Conservation (phyloP, 1,140 invertebrate species). For the Caenorhabditis briggsae region DNA sequence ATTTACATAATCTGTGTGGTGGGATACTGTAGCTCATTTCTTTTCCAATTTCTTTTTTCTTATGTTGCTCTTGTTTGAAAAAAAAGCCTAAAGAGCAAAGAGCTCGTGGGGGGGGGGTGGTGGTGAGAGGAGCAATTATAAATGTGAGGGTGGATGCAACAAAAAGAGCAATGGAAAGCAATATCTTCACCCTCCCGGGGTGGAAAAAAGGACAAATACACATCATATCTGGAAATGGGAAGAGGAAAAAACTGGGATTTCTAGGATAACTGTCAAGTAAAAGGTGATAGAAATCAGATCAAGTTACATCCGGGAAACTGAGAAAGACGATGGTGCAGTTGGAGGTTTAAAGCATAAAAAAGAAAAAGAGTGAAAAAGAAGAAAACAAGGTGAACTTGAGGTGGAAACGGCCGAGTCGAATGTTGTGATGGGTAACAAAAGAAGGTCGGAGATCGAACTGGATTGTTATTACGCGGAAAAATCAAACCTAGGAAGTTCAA, state of each 20-base stretch:
- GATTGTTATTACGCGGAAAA: neutral
- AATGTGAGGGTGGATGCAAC: slow-evolving; percentile 25
- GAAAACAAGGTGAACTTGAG: neutral
- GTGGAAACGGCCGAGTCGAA: neutral
- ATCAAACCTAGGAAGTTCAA: neutral
- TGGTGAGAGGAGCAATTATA: slow-evolving; percentile 39
- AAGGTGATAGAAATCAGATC: slow-evolving; percentile 25
- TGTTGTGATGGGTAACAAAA: neutral
- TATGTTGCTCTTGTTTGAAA: neutral
- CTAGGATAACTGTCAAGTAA: no score
- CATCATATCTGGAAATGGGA: neutral
- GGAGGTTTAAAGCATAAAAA: neutral
- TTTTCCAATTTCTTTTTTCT: neutral
- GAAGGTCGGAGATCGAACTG: neutral
- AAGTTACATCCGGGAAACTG: neutral
- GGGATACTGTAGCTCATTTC: neutral
- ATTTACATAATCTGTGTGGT: slow-evolving; percentile 7
- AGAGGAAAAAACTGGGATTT: neutral
- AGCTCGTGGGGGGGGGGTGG: neutral
- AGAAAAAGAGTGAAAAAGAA: neutral
- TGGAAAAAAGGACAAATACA: slow-evolving; percentile 1
- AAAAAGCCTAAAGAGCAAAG: slow-evolving; percentile 20
- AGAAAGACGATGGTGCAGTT: neutral
- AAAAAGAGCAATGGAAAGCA: slow-evolving; percentile 29
- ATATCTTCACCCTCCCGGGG: slow-evolving; percentile 17